Evolutionary conservation across 2,113 vertebrate species (phyloP).

Genomic region (Solenodon paradoxus): DNA sequence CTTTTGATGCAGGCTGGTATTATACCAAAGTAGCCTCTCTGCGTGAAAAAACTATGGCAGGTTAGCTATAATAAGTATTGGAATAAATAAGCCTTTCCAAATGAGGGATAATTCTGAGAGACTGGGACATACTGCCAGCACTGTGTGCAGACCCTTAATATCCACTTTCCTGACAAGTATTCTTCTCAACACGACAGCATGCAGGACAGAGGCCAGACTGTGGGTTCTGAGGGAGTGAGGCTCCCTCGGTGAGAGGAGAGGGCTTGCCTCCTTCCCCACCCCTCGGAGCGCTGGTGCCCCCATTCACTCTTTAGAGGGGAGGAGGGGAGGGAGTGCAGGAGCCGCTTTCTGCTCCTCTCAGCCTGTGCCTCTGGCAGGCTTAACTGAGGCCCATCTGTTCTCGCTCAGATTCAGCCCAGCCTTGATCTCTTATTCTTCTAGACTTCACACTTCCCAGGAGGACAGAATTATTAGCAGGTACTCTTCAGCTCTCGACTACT

Average conservation of each 20-base stretch:
- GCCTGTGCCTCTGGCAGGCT: constrained; percentile 81
- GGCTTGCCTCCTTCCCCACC: constrained; percentile 45
- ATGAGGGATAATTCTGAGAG: not conserved
- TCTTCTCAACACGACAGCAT: not conserved
- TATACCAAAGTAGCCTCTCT: not conserved
- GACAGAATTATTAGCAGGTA: constrained; percentile 34
- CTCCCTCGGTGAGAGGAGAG: too few species aligned
- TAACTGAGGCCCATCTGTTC: constrained; percentile 83
- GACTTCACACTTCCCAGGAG: constrained; percentile 74
- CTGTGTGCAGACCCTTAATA: not conserved
- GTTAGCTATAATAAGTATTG: not conserved
- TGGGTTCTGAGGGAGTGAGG: not conserved
- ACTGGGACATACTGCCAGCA: not conserved
- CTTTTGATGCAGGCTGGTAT: not conserved
- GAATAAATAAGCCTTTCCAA: not conserved
- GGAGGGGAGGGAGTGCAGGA: constrained; percentile 70
- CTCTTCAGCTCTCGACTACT: constrained; percentile 17
- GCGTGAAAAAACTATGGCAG: not conserved
- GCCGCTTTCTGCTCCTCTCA: constrained; percentile 77
- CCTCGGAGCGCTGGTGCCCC: constrained; percentile 73
- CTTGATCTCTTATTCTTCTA: constrained; percentile 79
- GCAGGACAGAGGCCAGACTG: not conserved
- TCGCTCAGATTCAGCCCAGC: constrained; percentile 79
- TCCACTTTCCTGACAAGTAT: not conserved
- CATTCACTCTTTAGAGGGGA: constrained; percentile 71